Percentiles rank a stretch among this genome's conserved stretches.
These are phyloP conservation scores for Pocillopora damicornis DNA, from an alignment of 64 coral and sea anemone species.

Conservation along the genomic window DNA sequence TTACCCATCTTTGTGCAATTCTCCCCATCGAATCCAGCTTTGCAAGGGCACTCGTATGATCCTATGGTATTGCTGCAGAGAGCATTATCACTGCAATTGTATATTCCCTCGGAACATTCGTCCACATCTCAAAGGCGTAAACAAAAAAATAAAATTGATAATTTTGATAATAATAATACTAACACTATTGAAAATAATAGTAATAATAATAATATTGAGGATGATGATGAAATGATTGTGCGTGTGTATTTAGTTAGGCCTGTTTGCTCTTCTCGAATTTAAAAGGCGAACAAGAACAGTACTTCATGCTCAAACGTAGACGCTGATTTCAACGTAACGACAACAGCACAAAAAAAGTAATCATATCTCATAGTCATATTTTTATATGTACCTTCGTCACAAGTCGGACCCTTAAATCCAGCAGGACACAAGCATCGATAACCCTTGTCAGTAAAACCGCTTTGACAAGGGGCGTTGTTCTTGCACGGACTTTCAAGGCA, in stretches of 20 bases:
- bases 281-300: too few relatives aligned
- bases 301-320: too few relatives aligned
- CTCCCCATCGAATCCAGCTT: constrained; percentile 16
- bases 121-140: constrained; percentile 11
- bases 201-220: too few relatives aligned
- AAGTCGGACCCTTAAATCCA: not conserved
- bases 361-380: too few relatives aligned
- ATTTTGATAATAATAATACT: too few relatives aligned
- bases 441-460: not conserved
- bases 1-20: not conserved
- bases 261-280: too few relatives aligned
- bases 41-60: constrained; percentile 21
- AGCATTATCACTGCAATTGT: constrained; percentile 10
- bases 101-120: not conserved
- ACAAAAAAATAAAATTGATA: not conserved
- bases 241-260: too few relatives aligned
- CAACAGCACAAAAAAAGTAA: too few relatives aligned
- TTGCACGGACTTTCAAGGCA: too few relatives aligned
- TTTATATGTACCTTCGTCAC: not conserved
- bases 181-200: too few relatives aligned
- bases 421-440: not conserved
- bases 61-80: constrained; percentile 7
- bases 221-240: too few relatives aligned
- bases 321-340: too few relatives aligned
- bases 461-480: constrained; percentile 7